These are phyloP conservation scores for Lonchura striata DNA, from an alignment of 2,113 vertebrate genomes.

Conservation along the genomic window DNA sequence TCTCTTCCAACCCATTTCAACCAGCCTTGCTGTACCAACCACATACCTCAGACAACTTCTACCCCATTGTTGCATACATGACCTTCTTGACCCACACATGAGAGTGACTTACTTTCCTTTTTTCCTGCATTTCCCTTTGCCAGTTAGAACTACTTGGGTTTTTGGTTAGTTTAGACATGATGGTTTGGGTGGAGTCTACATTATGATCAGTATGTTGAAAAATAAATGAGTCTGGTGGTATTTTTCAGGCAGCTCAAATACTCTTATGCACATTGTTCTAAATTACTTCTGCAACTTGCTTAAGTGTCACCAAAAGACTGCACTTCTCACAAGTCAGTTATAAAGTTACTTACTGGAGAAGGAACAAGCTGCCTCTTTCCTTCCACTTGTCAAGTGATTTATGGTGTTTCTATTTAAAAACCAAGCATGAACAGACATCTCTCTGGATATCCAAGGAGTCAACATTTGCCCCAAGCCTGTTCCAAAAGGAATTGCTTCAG, in stretches of 20 bases:
- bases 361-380: neutral
- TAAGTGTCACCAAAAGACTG: neutral
- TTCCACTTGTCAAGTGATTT: neutral
- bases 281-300: neutral
- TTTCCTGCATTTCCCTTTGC: neutral
- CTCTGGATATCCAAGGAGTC: neutral
- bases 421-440: neutral
- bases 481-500: rapidly evolving
- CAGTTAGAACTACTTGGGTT: neutral
- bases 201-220: neutral
- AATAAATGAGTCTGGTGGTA: neutral
- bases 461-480: neutral
- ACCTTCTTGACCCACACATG: rapidly evolving
- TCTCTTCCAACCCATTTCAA: neutral
- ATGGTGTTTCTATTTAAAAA: neutral
- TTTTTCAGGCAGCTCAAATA: neutral
- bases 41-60: neutral
- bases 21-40: neutral
- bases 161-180: neutral
- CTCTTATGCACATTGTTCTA: neutral
- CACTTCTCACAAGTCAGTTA: neutral
- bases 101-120: neutral
- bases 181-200: neutral
- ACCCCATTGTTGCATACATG: rapidly evolving
- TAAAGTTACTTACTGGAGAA: neutral